Conservation (phyloP, 2,888 invertebrate genomes). For the Nemotelus nigrinus region DNA sequence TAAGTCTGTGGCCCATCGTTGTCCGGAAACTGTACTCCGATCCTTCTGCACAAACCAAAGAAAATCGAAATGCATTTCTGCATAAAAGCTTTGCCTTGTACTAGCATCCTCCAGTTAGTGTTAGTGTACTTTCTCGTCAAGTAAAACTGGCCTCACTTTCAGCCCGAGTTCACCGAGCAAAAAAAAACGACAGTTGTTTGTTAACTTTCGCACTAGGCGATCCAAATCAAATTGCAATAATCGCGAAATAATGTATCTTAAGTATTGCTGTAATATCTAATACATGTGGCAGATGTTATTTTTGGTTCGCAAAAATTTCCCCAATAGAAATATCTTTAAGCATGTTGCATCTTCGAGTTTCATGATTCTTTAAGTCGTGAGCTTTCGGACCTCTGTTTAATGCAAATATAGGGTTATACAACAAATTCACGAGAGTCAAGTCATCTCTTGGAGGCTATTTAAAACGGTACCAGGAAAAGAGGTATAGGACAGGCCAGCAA, state of each 20-base stretch:
- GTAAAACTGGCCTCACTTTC: not conserved
- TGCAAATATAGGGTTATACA: slow-evolving; percentile 17
- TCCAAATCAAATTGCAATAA: not conserved
- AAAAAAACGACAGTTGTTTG: not conserved
- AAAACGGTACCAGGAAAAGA: slow-evolving; percentile 17
- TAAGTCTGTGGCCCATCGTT: not conserved
- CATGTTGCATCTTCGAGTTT: not conserved
- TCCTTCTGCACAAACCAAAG: not conserved
- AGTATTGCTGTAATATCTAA: no score
- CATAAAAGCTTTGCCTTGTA: slow-evolving; percentile 36
- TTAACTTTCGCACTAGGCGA: slow-evolving; percentile 14
- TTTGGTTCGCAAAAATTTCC: not conserved
- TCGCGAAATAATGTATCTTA: no score
- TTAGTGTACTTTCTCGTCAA: slow-evolving; percentile 20
- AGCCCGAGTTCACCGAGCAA: not conserved
- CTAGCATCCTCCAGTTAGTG: not conserved
- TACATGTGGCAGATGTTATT: no score
- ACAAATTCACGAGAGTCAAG: not conserved
- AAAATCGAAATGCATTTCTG: slow-evolving; percentile 42
- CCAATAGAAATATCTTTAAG: not conserved
- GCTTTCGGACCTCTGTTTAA: not conserved
- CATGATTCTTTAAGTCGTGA: not conserved
- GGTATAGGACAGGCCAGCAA: not conserved
- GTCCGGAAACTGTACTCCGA: not conserved
- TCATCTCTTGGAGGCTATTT: slow-evolving; percentile 1